Conservation (phyloP, 2,888 invertebrate genomes). For the Diachrysia chrysitis region DNA sequence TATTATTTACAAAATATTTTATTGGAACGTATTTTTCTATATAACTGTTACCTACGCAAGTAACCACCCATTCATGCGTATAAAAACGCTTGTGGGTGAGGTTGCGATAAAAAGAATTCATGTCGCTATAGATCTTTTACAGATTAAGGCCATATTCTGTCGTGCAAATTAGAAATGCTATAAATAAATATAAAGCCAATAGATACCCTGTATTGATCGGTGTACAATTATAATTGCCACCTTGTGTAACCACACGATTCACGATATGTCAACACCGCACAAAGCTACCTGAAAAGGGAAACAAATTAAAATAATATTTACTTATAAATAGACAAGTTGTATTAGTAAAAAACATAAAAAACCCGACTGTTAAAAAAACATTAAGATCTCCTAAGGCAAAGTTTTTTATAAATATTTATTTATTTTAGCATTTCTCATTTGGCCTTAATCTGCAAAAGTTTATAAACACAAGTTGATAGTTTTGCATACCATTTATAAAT, state of each 20-base stretch:
- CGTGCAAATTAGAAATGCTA: background rate
- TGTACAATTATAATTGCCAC: background rate
- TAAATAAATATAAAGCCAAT: background rate
- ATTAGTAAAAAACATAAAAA: no score
- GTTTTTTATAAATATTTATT: no score
- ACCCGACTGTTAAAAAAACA: no score
- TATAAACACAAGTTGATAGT: no score
- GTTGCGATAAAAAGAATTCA: background rate
- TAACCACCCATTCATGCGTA: background rate
- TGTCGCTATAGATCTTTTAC: background rate
- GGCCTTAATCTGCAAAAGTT: no score
- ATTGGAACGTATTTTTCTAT: no score
- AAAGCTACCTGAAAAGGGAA: background rate
- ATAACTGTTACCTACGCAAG: no score
- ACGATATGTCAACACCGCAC: background rate
- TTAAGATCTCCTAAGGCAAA: no score
- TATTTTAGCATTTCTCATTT: no score
- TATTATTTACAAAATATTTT: no score
- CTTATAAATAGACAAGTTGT: background rate
- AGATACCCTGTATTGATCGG: background rate
- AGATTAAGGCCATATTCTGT: background rate
- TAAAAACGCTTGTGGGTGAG: background rate
- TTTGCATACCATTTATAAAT: no score
- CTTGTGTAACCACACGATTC: background rate
- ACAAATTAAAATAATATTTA: constrained; percentile 1